A percentile compares a stretch with the other conserved stretches of the same genome.
Conservation (phyloP, 2,797 vertebrate species). For the Merluccius polli region DNA sequence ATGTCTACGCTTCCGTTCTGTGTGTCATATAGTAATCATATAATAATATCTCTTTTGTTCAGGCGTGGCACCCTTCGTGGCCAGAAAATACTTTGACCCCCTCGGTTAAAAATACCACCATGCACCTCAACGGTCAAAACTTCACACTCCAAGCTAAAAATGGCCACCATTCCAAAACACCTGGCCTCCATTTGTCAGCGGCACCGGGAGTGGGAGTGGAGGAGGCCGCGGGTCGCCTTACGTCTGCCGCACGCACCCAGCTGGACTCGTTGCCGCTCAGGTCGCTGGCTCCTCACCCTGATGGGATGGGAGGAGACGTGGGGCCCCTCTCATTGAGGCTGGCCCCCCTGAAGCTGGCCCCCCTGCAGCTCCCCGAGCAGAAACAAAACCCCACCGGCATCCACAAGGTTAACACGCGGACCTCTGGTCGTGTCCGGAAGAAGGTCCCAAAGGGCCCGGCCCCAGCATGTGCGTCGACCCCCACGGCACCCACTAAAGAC, state of each 20-base stretch:
- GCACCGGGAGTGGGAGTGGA: slow-evolving; percentile 26
- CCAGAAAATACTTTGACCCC: slow-evolving; percentile 51
- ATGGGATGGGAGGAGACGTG: slow-evolving; percentile 6
- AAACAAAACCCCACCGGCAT: slow-evolving; percentile 67
- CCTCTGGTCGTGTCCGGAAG: slow-evolving; percentile 31
- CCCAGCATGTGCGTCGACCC: slow-evolving; percentile 8
- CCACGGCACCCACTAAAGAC: slow-evolving; percentile 29
- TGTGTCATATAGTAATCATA: neutral
- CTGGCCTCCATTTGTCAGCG: slow-evolving; percentile 56
- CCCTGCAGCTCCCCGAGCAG: slow-evolving; percentile 71
- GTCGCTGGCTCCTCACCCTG: slow-evolving; percentile 21
- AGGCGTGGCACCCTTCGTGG: slow-evolving; percentile 34
- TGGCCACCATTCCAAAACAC: slow-evolving; percentile 54
- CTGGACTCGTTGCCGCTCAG: slow-evolving; percentile 36
- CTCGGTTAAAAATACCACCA: slow-evolving; percentile 62
- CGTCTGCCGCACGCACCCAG: slow-evolving; percentile 34
- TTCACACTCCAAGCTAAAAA: slow-evolving; percentile 68
- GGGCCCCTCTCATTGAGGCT: slow-evolving; percentile 54
- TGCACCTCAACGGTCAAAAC: slow-evolving; percentile 65
- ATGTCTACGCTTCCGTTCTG: neutral
- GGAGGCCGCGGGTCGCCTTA: slow-evolving; percentile 43
- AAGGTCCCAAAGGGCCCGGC: slow-evolving; percentile 22
- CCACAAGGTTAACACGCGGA: slow-evolving; percentile 56
- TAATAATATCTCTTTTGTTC: slow-evolving; percentile 51
- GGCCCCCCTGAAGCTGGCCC: slow-evolving; percentile 72